Conservation (phyloP, 2,797 vertebrate genomes). For the Mastacembelus armatus region DNA sequence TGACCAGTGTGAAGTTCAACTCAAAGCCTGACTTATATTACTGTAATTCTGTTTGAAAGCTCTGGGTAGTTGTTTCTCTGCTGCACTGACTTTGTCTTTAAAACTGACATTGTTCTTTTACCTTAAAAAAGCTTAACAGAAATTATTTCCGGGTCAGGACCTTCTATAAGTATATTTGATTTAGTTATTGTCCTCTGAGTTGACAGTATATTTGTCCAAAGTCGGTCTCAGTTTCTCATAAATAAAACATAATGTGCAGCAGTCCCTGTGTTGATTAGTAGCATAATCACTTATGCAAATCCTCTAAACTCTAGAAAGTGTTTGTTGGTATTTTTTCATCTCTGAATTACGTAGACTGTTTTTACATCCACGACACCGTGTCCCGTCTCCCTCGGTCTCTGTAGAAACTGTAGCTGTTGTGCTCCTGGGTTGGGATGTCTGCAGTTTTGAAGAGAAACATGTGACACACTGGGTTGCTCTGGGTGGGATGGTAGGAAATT, state of each 20-base stretch:
- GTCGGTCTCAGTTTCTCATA: background rate
- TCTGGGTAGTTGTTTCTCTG: background rate
- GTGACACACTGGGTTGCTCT: conserved; percentile 13
- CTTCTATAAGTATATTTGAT: too few species aligned
- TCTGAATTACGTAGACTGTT: background rate
- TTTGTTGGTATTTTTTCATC: background rate
- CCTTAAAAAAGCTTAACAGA: too few species aligned
- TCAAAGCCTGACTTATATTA: background rate
- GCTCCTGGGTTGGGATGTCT: conserved; percentile 39
- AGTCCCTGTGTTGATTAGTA: background rate
- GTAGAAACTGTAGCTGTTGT: background rate
- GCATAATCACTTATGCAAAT: background rate
- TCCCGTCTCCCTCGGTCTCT: conserved; percentile 9
- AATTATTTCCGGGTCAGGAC: background rate
- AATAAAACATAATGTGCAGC: background rate
- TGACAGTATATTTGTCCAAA: too few species aligned
- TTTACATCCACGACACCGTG: background rate
- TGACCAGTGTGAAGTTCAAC: too few species aligned
- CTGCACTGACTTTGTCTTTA: background rate
- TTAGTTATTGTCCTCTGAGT: too few species aligned
- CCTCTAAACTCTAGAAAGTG: background rate
- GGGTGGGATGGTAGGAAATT: conserved; percentile 20
- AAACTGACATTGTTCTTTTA: too few species aligned
- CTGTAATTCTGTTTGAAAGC: background rate
- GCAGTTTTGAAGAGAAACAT: conserved; percentile 8